Evolutionary conservation across 2,888 invertebrate species (phyloP).

Genomic region (Caenorhabditis zanzibari): DNA sequence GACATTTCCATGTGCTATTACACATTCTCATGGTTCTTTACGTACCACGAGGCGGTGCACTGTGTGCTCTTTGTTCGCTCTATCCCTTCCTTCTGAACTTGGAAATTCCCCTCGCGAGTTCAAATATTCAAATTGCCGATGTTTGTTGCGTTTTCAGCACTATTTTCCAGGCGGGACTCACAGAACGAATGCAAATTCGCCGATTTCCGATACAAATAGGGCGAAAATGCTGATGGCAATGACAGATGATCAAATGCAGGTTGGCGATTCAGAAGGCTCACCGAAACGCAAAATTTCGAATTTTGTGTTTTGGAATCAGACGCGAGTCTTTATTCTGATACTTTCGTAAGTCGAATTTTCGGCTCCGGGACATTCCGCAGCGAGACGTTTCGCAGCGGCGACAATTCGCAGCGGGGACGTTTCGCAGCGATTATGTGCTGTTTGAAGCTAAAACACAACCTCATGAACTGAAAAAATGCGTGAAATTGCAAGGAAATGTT

Average conservation of each 20-base stretch:
- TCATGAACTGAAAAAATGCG: no score
- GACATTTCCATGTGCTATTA: conserved; percentile 29
- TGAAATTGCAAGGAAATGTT: no score
- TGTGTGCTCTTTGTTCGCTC: conserved; percentile 39
- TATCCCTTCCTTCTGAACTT: conserved; percentile 9
- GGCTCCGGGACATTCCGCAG: no score
- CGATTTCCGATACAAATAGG: conserved; percentile 37
- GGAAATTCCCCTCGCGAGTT: neutral
- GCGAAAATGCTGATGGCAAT: neutral
- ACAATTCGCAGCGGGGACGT: no score
- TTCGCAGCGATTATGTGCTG: no score
- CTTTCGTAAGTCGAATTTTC: conserved; percentile 44
- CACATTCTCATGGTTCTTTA: neutral
- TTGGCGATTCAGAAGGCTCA: conserved; percentile 26
- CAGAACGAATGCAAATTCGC: conserved; percentile 50
- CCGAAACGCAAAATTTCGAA: conserved; percentile 39
- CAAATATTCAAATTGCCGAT: conserved; percentile 47
- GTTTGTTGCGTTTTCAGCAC: conserved; percentile 47
- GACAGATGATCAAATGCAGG: conserved; percentile 23
- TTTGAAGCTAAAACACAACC: no score
- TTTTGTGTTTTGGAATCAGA: conserved; percentile 57
- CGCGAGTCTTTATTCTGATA: conserved; percentile 42
- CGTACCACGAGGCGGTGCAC: conserved; percentile 30
- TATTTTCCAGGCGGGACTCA: conserved; percentile 29
- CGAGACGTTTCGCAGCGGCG: no score